These are phyloP conservation scores for Belonocnema kinseyi DNA, from an alignment of 1,140 invertebrate genomes.

Conservation along the genomic window DNA sequence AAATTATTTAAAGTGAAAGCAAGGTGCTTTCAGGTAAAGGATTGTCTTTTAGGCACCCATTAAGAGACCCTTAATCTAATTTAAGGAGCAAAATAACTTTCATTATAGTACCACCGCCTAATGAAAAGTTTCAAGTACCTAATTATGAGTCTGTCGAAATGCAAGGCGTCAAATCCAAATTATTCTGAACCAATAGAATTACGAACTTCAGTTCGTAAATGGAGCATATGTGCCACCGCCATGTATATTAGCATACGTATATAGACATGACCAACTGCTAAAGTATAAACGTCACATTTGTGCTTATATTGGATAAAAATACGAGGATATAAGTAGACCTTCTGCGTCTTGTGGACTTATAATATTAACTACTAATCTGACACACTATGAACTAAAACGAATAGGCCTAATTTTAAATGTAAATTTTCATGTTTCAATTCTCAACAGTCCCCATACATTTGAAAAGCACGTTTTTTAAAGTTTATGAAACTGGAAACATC, in stretches of 20 bases:
- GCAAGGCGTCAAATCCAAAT: constrained; percentile 28
- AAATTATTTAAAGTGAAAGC: too few relatives aligned
- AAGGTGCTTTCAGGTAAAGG: too few relatives aligned
- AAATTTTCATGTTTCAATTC: too few relatives aligned
- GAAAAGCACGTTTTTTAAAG: too few relatives aligned
- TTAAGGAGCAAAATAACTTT: too few relatives aligned
- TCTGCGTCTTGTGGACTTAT: not conserved
- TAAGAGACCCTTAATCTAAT: too few relatives aligned
- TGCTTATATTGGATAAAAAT: not conserved
- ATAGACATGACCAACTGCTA: not conserved
- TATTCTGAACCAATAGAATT: constrained; percentile 24
- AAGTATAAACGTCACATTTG: not conserved
- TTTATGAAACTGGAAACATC: too few relatives aligned
- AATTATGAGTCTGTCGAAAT: constrained; percentile 18
- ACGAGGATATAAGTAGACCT: not conserved
- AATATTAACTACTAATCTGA: not conserved
- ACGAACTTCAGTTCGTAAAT: constrained; percentile 23
- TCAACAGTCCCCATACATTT: too few relatives aligned
- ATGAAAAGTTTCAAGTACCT: not conserved
- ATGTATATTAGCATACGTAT: not conserved
- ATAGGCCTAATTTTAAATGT: too few relatives aligned
- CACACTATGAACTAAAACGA: too few relatives aligned
- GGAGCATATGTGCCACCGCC: constrained; percentile 14
- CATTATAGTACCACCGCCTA: not conserved
- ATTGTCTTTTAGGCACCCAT: too few relatives aligned